Base-by-base conservation (phyloP, 1,140 invertebrate genomes). In the Trachymyrmex septentrionalis region DNA sequence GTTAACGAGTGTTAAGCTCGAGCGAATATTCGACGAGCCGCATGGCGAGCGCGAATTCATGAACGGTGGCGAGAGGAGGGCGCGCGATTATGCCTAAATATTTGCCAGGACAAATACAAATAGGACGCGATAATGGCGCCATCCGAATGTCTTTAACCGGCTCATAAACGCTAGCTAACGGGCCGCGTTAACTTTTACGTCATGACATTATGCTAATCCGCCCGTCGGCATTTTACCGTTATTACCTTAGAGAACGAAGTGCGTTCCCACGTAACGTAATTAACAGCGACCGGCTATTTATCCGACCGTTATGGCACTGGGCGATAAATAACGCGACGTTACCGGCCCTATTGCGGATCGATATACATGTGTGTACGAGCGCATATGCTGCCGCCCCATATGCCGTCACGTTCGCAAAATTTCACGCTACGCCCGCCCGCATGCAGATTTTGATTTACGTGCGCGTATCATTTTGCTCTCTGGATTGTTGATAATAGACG, bases 111-210 rank as follows among this genome's bases (percentile, higher is more conserved):
- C 80, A 84, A 84, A 84, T 84, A 72, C 67, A 82, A 82, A 82
- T 73, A 75, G 69, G 9, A 19, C 24, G 38, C 69, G 69, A 84
- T 84, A 84, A 84, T 48, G 14, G 69, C 48, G 57, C 57, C 67
- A 84, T 84, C 57, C 69, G 38, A 73, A 73, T 84, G 57, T 84
- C 80, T 84, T 84, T 34, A 84, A 59, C 80, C 80, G 80, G 80
- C 44, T 75, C 80, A 75, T 84, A 84, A 84, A 84, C 69, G 57
- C 14, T 24, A 27, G 38, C 80, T 84, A 84, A 84, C 55, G 80
- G 80, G 69, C 67, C 80, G 80, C 80, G 57, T 84, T 84, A 84
- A 84, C 80, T 84, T 84, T 84, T 84, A 84, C 69, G 80, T 75
- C 24, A 53, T 44, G 80, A 61, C 80, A 75, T 84, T 84, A 84